These are phyloP conservation scores for Luperina nickerlii DNA, from an alignment of 2,888 invertebrate species.

Conservation along the genomic window DNA sequence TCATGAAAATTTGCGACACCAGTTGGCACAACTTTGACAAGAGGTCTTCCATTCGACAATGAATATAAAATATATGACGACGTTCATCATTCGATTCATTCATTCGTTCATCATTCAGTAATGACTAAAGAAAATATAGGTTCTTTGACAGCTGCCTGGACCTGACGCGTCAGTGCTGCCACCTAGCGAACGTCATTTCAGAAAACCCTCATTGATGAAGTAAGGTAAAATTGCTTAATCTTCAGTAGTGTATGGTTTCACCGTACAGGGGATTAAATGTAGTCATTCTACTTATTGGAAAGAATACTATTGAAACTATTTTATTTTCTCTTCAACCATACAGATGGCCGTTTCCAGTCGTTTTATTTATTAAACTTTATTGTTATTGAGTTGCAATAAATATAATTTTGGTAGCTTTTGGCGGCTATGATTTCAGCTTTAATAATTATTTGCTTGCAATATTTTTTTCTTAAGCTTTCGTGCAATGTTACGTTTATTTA, in stretches of 20 bases:
- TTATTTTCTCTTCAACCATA: no score
- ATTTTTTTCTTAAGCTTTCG: constrained; percentile 52
- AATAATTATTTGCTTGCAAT: constrained; percentile 64
- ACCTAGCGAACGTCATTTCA: no score
- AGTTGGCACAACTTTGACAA: no score
- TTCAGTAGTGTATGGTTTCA: background rate
- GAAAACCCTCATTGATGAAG: background rate
- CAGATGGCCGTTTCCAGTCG: background rate
- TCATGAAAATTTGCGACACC: no score
- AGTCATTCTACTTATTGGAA: background rate
- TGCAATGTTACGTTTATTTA: constrained; percentile 52
- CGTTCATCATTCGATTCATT: no score
- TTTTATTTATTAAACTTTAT: constrained; percentile 36
- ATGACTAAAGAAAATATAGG: no score
- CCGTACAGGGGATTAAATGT: background rate
- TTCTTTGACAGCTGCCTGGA: no score
- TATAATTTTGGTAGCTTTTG: constrained; percentile 24
- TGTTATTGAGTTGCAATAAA: constrained; percentile 45
- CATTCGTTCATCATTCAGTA: no score
- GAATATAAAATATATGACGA: no score
- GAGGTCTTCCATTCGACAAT: no score
- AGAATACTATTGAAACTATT: background rate
- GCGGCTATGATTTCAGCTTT: constrained; percentile 43
- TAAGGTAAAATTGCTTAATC: background rate
- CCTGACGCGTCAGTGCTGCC: no score